Base-by-base conservation (phyloP, 1,140 invertebrate genomes). In the Solenopsis fugax region DNA sequence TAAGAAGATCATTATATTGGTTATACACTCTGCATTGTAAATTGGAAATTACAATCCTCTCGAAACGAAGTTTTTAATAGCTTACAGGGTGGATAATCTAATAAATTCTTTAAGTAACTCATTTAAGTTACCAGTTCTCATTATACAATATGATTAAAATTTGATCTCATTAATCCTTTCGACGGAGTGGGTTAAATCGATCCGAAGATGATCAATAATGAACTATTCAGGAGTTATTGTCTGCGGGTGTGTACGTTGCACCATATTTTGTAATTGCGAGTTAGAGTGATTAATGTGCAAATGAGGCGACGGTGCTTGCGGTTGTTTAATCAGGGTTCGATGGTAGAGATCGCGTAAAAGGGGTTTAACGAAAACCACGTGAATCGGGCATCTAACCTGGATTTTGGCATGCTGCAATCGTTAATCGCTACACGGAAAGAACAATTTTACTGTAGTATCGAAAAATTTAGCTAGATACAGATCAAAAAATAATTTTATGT, bases 261-360 rank as follows among this genome's bases (percentile, higher is more conserved):
- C 12, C 34, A 34, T 60, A 88, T 88, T 89, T 88, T 81, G 86
- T 71, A 86, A 88, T 75, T 87, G 71, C 71, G 56, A 54, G 56
- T 76, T 37, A 34, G 21, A 77, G 65, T 62, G 71, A 75, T 76
- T 88, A 89, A 89, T 87, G 88, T 86, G 90, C 91, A 92, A 92
- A 91, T 91, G 82, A 48, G 29, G 10, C 71, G 58, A 41, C 50
- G 45, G 18, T 18, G 48, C 58, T 65, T 58, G 65, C 67, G 67
- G 52, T 62, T 60, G 50, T 86, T 88, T 89, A 88, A 86, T 90
- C 76, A 34, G 2, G 29, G 2, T 9, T 77, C 56, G 21, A 69
- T 56, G 29, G n/a, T 13, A 16, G 56, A 29, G 37, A 50, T 7
- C 13, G 56, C 60, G 21, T 60, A 45, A 82, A 41, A 72, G 72